Percentiles rank a stretch among this genome's conserved stretches.
phyloP scores from a whole-genome alignment of 2,113 vertebrate genomes.

The Furnarius figulus region DNA sequence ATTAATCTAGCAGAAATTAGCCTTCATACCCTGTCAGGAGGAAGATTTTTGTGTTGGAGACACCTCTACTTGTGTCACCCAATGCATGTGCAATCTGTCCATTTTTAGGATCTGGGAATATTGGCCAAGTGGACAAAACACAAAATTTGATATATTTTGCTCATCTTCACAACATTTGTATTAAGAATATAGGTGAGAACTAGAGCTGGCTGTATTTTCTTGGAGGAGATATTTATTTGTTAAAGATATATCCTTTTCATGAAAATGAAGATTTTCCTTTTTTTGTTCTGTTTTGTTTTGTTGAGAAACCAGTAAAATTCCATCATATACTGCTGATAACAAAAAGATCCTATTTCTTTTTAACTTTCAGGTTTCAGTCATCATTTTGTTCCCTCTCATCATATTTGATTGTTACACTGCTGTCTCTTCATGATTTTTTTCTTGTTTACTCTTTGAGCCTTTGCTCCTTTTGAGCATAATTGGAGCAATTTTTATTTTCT shows the following conservation, averaged over 20 bases:
- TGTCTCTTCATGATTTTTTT: not conserved
- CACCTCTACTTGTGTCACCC: not conserved
- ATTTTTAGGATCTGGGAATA: not conserved
- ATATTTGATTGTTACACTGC: not conserved
- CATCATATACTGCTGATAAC: not conserved
- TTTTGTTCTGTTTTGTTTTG: not conserved
- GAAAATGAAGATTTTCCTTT: not conserved
- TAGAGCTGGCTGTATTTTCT: not conserved
- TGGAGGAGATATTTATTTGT: not conserved
- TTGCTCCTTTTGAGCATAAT: not conserved
- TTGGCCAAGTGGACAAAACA: not conserved
- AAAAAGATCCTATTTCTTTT: not conserved
- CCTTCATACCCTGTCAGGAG: not conserved
- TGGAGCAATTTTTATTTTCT: not conserved
- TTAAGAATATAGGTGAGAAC: not conserved
- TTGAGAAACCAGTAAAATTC: not conserved
- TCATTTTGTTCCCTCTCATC: not conserved
- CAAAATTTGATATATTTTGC: not conserved
- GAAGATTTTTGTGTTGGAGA: not conserved
- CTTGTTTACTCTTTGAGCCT: not conserved
- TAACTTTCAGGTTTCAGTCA: not conserved
- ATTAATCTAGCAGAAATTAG: not conserved
- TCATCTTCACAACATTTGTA: not conserved
- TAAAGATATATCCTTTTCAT: not conserved
- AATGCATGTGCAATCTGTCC: fast-evolving